Evolutionary conservation across 2,797 vertebrate species (phyloP), one percentile per base, ranked within the genome.

Genomic region (Sebastes wilsoni): DNA sequence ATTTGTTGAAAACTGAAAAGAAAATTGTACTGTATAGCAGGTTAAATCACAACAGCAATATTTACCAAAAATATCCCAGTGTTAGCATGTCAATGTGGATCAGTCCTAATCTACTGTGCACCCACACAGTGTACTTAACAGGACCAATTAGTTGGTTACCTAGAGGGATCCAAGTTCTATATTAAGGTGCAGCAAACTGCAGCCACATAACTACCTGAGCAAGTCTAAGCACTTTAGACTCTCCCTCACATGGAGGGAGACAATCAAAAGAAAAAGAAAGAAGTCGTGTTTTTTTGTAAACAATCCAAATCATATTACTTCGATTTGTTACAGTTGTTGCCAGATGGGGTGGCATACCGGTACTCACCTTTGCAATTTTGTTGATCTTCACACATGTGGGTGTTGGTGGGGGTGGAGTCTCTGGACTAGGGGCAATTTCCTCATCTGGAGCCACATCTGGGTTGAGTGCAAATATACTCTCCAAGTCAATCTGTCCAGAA

Each of bases 381-480:
- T 96, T 99, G 89, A 97, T 93, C 95, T 99, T 99, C 74, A 96
- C 93, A 87, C 94, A 95, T 49, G 89, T 88, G 22, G 96, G 93
- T 64, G 96, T 93, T 67, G 97, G 96, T 75, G 97, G 97, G 22
- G 97, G 97, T 58, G 96, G 96, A 56, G 97, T 97, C 92, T 97
- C 97, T 77, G 96, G 96, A 86, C 95, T 96, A 8, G 96, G 96
- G 60, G 97, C 96, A 88, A 97, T 96, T 88, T 99, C 97, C 88
- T 99, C 98, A 90, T 99, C 98, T 76, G 96, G 96, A 81, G 95
- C 96, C 92, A 99, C 96, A 88, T 99, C 97, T 80, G 97, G 97
- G 90, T 99, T 99, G 93, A 99, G 97, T 91, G 97, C 96, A 97
- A 99, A 99, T 96, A 99, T 97, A 94, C 97, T 98, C 88, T 99